Conservation (phyloP, 2,888 invertebrate species). For the Cheilosia variabilis region DNA sequence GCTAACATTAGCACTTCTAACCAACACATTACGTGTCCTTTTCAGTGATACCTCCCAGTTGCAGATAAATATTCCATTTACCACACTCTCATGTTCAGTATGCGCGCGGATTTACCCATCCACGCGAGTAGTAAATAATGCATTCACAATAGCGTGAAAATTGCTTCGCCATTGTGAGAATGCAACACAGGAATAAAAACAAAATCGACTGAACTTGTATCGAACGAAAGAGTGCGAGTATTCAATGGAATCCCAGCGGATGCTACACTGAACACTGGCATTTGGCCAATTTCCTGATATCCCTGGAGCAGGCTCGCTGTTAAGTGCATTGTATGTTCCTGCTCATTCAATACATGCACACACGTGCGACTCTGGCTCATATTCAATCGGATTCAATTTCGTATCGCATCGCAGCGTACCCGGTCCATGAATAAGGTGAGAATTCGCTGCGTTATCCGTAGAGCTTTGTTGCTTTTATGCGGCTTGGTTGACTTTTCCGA, state of each 20-base stretch:
- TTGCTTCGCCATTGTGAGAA: conserved; percentile 49
- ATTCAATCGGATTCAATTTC: conserved; percentile 57
- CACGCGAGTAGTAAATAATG: conserved; percentile 37
- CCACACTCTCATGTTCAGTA: neutral
- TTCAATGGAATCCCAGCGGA: conserved; percentile 33
- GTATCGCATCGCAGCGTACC: conserved; percentile 32
- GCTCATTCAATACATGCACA: neutral
- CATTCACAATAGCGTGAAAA: conserved; percentile 66
- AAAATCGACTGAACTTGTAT: neutral
- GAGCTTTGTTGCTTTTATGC: neutral
- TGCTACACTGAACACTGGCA: conserved; percentile 61
- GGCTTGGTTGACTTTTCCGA: neutral
- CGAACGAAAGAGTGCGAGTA: conserved; percentile 13
- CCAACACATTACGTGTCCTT: no score
- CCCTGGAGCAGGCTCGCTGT: conserved; percentile 14
- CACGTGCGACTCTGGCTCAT: conserved; percentile 28
- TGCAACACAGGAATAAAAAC: conserved; percentile 16
- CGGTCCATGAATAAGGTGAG: conserved; percentile 8
- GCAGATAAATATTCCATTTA: conserved; percentile 38
- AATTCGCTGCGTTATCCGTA: neutral
- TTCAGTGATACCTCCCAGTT: neutral
- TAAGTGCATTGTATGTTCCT: conserved; percentile 29
- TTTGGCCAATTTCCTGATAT: conserved; percentile 49
- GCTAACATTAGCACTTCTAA: no score
- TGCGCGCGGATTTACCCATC: neutral